Percentiles rank a stretch among this genome's conserved stretches.
Evolutionary conservation across 2,113 vertebrate genomes (phyloP).

Genomic region (Cyprinus carpio): DNA sequence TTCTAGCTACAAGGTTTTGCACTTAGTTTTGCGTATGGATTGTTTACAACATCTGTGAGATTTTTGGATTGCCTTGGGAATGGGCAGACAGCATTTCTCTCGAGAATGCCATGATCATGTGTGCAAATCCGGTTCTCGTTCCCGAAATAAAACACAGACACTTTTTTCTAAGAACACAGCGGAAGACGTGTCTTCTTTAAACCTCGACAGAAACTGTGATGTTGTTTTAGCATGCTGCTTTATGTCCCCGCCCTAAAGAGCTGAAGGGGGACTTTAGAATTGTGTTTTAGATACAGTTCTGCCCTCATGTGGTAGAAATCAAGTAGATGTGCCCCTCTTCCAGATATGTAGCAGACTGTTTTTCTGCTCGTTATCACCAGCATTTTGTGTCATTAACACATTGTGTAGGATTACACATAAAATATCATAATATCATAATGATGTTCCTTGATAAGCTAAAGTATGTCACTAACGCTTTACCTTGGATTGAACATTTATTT

Average conservation of each 20-base stretch:
- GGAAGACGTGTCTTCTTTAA: neutral
- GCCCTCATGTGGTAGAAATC: conserved; percentile 36
- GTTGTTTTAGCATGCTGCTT: neutral
- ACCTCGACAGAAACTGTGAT: neutral
- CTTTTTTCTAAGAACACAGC: neutral
- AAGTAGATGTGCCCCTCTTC: neutral
- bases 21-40: neutral
- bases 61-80: neutral
- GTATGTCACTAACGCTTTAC: neutral
- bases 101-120: conserved; percentile 10
- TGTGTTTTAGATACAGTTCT: neutral
- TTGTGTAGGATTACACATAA: neutral
- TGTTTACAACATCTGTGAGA: neutral
- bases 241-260: neutral
- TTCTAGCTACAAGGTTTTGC: neutral
- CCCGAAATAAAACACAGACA: neutral
- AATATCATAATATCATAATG: too few species aligned
- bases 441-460: too few species aligned
- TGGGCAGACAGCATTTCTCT: neutral
- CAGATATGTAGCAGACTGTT: neutral
- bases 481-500: neutral
- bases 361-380: neutral
- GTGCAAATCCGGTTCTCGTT: conserved; percentile 3
- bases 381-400: neutral
- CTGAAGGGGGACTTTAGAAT: neutral